Base-by-base conservation (phyloP, 1,140 invertebrate genomes). In the Dufourea novaeangliae region DNA sequence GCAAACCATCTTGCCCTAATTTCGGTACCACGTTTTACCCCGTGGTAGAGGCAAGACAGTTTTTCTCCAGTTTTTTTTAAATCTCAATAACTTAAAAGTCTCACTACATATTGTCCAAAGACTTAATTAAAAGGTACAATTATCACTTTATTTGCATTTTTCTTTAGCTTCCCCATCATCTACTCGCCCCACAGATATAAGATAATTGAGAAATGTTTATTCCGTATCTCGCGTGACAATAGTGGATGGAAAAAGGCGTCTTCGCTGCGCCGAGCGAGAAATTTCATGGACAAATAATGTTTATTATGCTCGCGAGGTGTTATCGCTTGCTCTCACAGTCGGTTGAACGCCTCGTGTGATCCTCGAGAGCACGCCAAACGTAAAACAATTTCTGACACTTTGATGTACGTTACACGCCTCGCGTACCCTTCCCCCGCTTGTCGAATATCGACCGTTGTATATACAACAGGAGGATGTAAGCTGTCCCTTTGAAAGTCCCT, bases 351-450 rank as follows among this genome's bases (percentile, higher is more conserved):
- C 14, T 22, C 41, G 57, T 20, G 29, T 27, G 70, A 62, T 50
- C 70, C 57, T 4, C 14, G n/a, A n/a, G 57, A 63, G 34, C 22
- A 32, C 32, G 56, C 25, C 59, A 61, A 64, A 52, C 64, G 46
- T 64, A 54, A 66, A 74, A 66, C 62, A 54, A 66, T 66, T 66
- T 54, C 71, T 46, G 25, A 66, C 46, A 54, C 46, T 52, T 66
- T 74, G 71, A 41, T 34, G 62, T 37, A 50, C 37, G 22, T 20
- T 14, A 17, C 14, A 14, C 41, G 41, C 41, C 3, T 14, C 41
- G 41, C 12, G 12, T 3, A 1, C 1, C n/a, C 1, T 7, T 25
- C 56, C 27, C 25, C 32, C 7, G 2, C 8, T 41, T 37, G 29
- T 22, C 25, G 32, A 63, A 63, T 50, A 41, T 73, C 70, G 44